Evolutionary conservation across 2,113 vertebrate genomes (phyloP), one percentile per base, ranked within the genome.

Genomic region (Ibidorhyncha struthersii): DNA sequence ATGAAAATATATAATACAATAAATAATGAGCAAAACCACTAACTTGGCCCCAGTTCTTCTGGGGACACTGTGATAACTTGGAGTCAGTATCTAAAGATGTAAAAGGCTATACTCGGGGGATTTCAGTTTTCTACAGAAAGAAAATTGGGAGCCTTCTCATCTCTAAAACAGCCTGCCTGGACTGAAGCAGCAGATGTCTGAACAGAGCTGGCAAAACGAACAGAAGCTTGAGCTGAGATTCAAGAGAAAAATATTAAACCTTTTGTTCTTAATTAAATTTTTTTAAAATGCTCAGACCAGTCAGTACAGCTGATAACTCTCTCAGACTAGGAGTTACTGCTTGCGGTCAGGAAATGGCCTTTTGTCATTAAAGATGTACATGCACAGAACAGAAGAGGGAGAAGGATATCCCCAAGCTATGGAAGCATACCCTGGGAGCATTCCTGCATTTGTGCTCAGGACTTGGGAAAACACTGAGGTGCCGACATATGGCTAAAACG

Each of bases 121-220:
- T 47, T 86, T 86, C 47, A 66, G 50, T 53, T 78, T 66, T 89
- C 81, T 29, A 34, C 40, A 59, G 70, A 76, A 87, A 84, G 73
- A 66, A 89, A 81, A 76, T 67, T 26, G 91, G 43, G 12, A 93
- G 34, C 27, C 23, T 87, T 76, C 91, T 36, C 3, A 5, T 30
- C 41, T 71, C 73, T 40, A 73, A 53, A 94, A 21, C 50, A 82
- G 50, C 63, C 79, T 86, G n/a, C 59, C 50, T 58, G n/a, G 50
- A 73, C 0, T 62, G 81, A 94, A 92, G 63, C n/a, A 89, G 69
- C 86, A 89, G 41, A 77, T 52, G 55, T 74, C 72, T 81, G 50
- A 94, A 58, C 27, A 66, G 69, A 82, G 25, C 29, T 82, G 29
- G 41, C 25, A 78, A 84, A 94, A 94, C 1, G 2, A 86, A 56